A percentile compares a stretch with the other conserved stretches of the same genome.
Evolutionary conservation across 1,140 invertebrate genomes (phyloP).

Genomic region (Drosophila leontia): DNA sequence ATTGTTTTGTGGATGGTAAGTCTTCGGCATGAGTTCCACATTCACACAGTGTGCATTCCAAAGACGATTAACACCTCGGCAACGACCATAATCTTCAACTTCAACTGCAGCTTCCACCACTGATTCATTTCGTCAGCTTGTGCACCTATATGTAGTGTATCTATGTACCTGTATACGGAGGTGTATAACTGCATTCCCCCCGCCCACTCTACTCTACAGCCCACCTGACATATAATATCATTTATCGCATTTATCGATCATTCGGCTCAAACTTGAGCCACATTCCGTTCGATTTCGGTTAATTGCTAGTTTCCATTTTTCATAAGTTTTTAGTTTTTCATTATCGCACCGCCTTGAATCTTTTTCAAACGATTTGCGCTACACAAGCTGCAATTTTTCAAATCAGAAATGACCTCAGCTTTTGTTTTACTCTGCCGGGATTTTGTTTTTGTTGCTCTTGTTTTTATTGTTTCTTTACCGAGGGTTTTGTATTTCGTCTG

Average conservation of each 20-base stretch:
- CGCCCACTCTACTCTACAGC: constrained; percentile 21
- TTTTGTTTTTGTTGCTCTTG: not conserved
- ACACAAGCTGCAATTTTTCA: constrained; percentile 60
- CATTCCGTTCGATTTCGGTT: constrained; percentile 66
- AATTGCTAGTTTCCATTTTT: constrained; percentile 63
- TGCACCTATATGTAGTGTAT: not conserved
- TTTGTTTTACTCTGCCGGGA: constrained; percentile 26
- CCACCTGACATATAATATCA: constrained; percentile 56
- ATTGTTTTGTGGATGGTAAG: constrained; percentile 22
- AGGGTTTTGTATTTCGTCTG: constrained; percentile 53
- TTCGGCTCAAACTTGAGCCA: constrained; percentile 51
- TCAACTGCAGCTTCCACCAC: constrained; percentile 39
- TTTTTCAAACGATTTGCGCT: constrained; percentile 35
- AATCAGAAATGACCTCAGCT: constrained; percentile 67
- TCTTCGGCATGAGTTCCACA: constrained; percentile 30
- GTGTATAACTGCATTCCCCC: constrained; percentile 41
- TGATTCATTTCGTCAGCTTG: constrained; percentile 64
- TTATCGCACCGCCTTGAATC: constrained; percentile 40
- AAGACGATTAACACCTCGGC: constrained; percentile 34
- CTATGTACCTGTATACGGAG: not conserved
- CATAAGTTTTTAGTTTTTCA: constrained; percentile 28
- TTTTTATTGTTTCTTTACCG: constrained; percentile 16
- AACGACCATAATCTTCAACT: constrained; percentile 43
- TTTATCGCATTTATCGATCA: constrained; percentile 57
- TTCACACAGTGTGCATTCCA: constrained; percentile 32